Evolutionary conservation across 2,797 vertebrate species (phyloP), one percentile per base, ranked within the genome.

Genomic region (Euthynnus affinis): DNA sequence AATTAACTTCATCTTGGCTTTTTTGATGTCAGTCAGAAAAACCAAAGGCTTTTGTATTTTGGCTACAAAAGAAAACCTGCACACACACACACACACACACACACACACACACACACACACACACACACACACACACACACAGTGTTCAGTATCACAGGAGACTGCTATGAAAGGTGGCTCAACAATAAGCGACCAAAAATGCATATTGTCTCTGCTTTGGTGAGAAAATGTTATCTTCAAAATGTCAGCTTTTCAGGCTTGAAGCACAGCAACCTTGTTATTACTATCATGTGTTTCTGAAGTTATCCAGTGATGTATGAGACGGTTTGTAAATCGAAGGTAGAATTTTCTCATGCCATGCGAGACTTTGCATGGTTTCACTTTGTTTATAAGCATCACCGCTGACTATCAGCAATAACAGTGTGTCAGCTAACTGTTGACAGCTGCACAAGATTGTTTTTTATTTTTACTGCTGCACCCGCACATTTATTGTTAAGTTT

Each of bases 11-110:
- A 5, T 25, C 20, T 58, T 42, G 63, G 53, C 71, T 61, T 62
- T 1, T 52, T 46, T 55, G 49, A 57, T 63, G 62, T 56, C 48
- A 52, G 22, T 74, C 59, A 51, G 48, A 15, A 27, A 59, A 71
- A 80, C 74, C 62, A 56, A 59, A 66, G 48, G 51, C 60, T 78
- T 86, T 83, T 78, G 58, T 78, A 57, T 58, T 83, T 81, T 61
- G 71, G 60, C 5, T 29, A 65, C 70, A 82, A 74, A 67, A 66
- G 66, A 52, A 69, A 68, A n/a, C n/a, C n/a, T n/a, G n/a, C n/a
- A n/a, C n/a, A n/a, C n/a, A n/a, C n/a, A n/a, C n/a, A n/a, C n/a
- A n/a, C n/a, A n/a, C n/a, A n/a, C n/a, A n/a, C n/a, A n/a, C n/a
- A n/a, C n/a, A n/a, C n/a, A n/a, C n/a, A n/a, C n/a, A n/a, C n/a